Evolutionary conservation across 92 coral and sea anemone genomes (phyloP).

Genomic region (Ricordea florida): DNA sequence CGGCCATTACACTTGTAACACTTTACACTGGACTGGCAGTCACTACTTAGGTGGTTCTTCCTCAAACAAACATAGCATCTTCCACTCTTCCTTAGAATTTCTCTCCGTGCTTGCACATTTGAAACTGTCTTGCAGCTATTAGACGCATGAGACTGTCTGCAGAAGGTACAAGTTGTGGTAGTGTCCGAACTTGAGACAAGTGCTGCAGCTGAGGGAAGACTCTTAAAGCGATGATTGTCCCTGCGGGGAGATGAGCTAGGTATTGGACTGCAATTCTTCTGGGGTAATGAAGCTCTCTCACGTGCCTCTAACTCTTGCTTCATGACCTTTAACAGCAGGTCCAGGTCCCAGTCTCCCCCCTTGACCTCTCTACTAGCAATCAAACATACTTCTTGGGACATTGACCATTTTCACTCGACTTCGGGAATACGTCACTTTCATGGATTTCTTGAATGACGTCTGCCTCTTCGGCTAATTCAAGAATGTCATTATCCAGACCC

Average conservation of each 20-base stretch:
- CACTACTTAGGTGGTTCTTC: constrained; percentile 21
- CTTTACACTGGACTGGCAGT: constrained; percentile 18
- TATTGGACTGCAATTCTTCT: no score
- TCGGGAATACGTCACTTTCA: no score
- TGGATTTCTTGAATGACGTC: no score
- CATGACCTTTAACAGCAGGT: constrained; percentile 5
- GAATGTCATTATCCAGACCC: no score
- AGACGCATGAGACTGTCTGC: constrained; percentile 34
- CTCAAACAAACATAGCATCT: constrained; percentile 48
- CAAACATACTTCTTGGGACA: constrained; percentile 17
- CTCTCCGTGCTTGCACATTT: constrained; percentile 2
- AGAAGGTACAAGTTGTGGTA: constrained; percentile 52
- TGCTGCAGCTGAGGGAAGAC: no score
- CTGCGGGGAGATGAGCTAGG: no score
- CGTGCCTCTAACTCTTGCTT: constrained; percentile 48
- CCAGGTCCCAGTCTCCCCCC: constrained; percentile 32
- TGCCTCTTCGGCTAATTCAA: no score
- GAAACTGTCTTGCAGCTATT: constrained; percentile 33
- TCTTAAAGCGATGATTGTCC: no score
- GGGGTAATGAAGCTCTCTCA: constrained; percentile 21
- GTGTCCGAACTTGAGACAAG: no score
- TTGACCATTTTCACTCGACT: no score
- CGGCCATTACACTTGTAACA: constrained; percentile 28
- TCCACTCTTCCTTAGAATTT: constrained; percentile 19
- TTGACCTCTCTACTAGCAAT: constrained; percentile 35